Evolutionary conservation across 2,113 vertebrate species (phyloP).

Genomic region (Otus sunia): DNA sequence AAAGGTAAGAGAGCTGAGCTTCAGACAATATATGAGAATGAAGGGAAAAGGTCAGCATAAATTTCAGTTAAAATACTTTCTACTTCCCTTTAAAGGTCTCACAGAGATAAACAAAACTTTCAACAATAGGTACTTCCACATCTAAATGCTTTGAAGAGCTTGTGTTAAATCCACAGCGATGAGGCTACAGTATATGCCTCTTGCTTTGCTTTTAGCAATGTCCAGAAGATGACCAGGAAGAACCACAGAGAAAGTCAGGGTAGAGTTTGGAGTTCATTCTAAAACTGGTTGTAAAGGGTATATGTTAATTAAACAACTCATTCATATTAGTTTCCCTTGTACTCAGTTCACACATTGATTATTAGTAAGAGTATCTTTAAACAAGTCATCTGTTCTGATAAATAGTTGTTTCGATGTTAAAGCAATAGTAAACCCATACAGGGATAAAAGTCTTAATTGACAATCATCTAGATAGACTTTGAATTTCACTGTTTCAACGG

Average conservation of each 20-base stretch:
- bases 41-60: slow-evolving; percentile 2
- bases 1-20: background rate
- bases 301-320: background rate
- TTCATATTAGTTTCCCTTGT: background rate
- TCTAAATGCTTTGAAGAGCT: background rate
- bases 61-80: slow-evolving; percentile 13
- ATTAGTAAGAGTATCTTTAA: background rate
- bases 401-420: background rate
- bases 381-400: background rate
- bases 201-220: background rate
- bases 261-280: background rate
- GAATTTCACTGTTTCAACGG: background rate
- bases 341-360: background rate
- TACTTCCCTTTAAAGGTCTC: background rate
- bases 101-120: background rate
- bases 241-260: background rate
- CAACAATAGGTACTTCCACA: background rate
- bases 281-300: background rate
- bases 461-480: background rate
- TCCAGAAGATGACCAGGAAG: background rate
- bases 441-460: background rate
- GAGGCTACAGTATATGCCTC: background rate
- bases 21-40: background rate
- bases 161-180: background rate
- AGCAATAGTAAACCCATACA: background rate